phyloP scores from a whole-genome alignment of 2,113 vertebrate species.

The Platycercus adscitus region DNA sequence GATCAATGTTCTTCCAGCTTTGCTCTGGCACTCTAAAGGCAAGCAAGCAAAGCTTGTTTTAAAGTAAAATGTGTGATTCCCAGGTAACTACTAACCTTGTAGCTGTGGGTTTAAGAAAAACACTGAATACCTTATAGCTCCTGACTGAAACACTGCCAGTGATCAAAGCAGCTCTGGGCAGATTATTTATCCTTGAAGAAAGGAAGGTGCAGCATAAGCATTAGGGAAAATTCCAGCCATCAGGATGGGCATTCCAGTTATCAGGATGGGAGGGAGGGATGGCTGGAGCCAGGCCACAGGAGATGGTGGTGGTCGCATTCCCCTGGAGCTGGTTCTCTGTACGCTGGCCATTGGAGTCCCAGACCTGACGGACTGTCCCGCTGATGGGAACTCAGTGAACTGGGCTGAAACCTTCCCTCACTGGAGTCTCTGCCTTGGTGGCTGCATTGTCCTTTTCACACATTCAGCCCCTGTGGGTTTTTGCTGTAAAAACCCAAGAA shows the following conservation, averaged over 20 bases:
- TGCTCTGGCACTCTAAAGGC: not conserved
- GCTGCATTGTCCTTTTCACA: not conserved
- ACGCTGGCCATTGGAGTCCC: rapidly evolving
- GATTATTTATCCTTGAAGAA: not conserved
- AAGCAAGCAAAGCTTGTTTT: not conserved
- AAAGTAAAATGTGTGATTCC: not conserved
- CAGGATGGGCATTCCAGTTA: not conserved
- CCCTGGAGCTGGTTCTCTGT: not conserved
- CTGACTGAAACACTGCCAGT: not conserved
- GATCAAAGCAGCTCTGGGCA: not conserved
- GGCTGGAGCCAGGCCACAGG: not conserved
- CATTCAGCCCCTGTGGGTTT: not conserved
- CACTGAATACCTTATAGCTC: not conserved
- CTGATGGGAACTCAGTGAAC: not conserved
- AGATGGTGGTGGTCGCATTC: not conserved
- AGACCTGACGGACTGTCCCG: not conserved
- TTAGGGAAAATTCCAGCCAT: not conserved
- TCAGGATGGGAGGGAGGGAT: not conserved
- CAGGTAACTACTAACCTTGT: not conserved
- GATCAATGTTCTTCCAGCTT: not conserved
- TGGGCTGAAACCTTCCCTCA: not conserved
- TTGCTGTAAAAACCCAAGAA: not conserved
- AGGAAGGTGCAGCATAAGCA: not conserved
- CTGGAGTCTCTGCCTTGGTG: rapidly evolving
- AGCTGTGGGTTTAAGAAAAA: not conserved